Evolutionary conservation across 2,888 invertebrate genomes (phyloP), one percentile per base, ranked within the genome.

Genomic region (Polydrusus cervinus): DNA sequence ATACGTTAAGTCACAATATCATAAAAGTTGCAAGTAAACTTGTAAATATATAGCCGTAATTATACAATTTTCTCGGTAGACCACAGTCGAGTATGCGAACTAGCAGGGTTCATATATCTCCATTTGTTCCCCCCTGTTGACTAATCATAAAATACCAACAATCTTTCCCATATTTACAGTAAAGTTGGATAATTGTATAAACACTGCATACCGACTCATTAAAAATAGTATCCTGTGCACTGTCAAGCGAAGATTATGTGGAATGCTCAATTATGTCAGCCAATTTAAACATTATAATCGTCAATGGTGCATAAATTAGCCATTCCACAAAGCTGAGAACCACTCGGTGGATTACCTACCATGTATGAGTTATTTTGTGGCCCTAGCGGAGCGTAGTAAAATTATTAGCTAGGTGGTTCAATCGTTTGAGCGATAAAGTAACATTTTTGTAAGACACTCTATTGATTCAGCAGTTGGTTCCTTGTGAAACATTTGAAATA

Each of bases 191-290:
- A 60, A 60, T 60, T 60, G 16, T 18, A 40, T 60, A 60, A 60
- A 60, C 34, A 38, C 55, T 8, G 55, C 30, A 55, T 55, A 14
- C 55, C 57, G 57, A 38, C 16, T 60, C 57, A 60, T 60, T 60
- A 60, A 38, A 60, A 60, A 60, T 60, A 60, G 38, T 60, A 38
- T 60, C 57, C 14, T 60, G 16, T 18, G 57, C 9, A 43, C 43
- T 43, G 13, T 43, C 43, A n/a, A 60, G 30, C 57, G 38, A 10
- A 16, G 57, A 38, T 62, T 47, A 62, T 25, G 18, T 8, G 43
- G 62, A 38, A 62, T 45, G 62, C n/a, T 62, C 62, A 62, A 62
- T 62, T 62, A 62, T 62, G 62, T 62, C 62, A 62, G 47, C 45
- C 30, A 62, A 45, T 62, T 62, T 62, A 47, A 62, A 62, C 45